These are phyloP conservation scores for Sphinx pinastri DNA, from an alignment of 2,888 invertebrate species.

Conservation along the genomic window DNA sequence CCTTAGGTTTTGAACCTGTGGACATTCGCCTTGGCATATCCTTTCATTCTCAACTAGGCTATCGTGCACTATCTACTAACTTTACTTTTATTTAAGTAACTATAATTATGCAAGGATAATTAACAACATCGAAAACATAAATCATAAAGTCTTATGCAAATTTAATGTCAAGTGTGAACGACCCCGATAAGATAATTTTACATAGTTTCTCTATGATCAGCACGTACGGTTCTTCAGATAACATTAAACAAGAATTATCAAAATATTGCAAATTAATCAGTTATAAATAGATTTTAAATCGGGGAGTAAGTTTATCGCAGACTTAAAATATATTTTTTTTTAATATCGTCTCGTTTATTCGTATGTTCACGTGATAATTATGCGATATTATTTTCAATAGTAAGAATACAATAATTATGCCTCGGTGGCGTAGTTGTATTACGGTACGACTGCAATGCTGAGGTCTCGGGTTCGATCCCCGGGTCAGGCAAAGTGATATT, in stretches of 20 bases:
- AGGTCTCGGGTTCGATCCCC: too few species aligned
- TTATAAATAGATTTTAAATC: conserved; percentile 1
- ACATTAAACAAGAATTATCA: conserved; percentile 14
- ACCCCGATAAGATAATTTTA: conserved; percentile 73
- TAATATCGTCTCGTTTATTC: too few species aligned
- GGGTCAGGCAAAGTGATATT: too few species aligned
- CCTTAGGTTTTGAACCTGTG: too few species aligned
- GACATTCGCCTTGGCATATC: too few species aligned
- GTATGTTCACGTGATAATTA: too few species aligned
- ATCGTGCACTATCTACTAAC: background rate
- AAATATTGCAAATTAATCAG: conserved; percentile 22
- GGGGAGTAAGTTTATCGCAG: background rate
- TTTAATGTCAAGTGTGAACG: conserved; percentile 79
- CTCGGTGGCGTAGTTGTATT: too few species aligned
- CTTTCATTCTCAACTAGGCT: too few species aligned
- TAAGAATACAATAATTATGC: background rate
- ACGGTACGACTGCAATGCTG: too few species aligned
- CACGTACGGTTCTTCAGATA: conserved; percentile 31
- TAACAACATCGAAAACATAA: background rate
- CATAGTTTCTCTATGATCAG: conserved; percentile 55
- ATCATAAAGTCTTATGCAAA: conserved; percentile 48
- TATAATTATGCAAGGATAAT: background rate
- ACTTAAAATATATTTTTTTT: too few species aligned
- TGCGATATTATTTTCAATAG: too few species aligned
- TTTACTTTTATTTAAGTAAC: background rate